Evolutionary conservation across 2,797 vertebrate genomes (phyloP).

Genomic region (Adrianichthys oophorus): DNA sequence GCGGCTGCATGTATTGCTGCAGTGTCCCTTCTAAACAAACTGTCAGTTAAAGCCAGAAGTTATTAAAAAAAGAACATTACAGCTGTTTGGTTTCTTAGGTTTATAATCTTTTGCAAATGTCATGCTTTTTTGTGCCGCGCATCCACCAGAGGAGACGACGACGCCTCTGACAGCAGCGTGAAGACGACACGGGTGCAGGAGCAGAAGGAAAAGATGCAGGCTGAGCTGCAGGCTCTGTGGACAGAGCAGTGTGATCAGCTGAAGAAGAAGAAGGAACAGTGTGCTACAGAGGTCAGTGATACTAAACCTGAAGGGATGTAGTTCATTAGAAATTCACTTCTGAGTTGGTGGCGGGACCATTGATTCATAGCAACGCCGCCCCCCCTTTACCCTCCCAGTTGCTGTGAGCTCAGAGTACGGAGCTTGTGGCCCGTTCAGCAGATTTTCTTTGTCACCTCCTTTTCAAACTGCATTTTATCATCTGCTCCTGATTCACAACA

Average conservation of each 20-base stretch:
- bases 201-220: conserved; percentile 83
- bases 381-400: too few relatives aligned
- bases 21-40: conserved; percentile 2
- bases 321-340: too few relatives aligned
- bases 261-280: conserved; percentile 89
- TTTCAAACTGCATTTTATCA: too few relatives aligned
- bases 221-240: conserved; percentile 80
- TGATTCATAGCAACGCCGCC: too few relatives aligned
- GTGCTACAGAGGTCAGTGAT: conserved; percentile 80
- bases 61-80: not conserved
- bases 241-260: conserved; percentile 78
- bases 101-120: not conserved
- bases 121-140: conserved; percentile 11
- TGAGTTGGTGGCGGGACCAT: too few relatives aligned
- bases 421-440: too few relatives aligned
- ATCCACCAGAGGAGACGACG: conserved; percentile 56
- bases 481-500: too few relatives aligned
- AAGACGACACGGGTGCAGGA: conserved; percentile 71
- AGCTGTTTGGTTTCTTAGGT: conserved; percentile 6
- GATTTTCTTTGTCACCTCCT: too few relatives aligned
- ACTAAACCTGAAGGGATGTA: too few relatives aligned
- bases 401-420: too few relatives aligned
- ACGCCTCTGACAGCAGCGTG: conserved; percentile 23
- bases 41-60: too few relatives aligned
- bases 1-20: not conserved